Conservation (phyloP, 2,113 vertebrate genomes). For the Malurus elegans region DNA sequence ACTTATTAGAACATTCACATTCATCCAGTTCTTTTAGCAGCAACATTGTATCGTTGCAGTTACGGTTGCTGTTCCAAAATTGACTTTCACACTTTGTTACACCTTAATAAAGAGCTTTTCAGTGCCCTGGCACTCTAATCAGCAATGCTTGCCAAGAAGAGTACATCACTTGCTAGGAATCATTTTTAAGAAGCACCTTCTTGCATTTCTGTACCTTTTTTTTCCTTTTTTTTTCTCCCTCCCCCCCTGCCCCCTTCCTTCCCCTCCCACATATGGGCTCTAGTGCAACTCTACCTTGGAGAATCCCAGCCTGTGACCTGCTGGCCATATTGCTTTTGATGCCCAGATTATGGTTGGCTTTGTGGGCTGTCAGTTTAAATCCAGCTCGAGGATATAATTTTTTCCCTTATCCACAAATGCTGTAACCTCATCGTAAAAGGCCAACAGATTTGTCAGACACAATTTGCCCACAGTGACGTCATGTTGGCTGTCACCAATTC, state of each 20-base stretch:
- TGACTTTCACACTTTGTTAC: conserved; percentile 14
- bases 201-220: not conserved
- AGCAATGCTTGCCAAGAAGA: not conserved
- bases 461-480: accelerated
- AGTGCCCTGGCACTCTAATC: not conserved
- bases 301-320: accelerated
- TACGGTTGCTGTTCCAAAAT: not conserved
- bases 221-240: no score
- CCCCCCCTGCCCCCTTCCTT: no score
- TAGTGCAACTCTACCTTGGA: not conserved
- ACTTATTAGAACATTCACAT: not conserved
- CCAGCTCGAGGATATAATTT: not conserved
- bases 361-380: not conserved
- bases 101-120: conserved; percentile 3
- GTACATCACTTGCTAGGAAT: not conserved
- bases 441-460: not conserved
- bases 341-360: not conserved
- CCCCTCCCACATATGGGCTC: not conserved
- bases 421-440: not conserved
- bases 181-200: not conserved
- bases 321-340: not conserved
- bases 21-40: not conserved
- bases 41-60: not conserved
- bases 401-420: no score
- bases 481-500: not conserved